These are phyloP conservation scores for Lerema accius DNA, from an alignment of 1,140 invertebrate species.

Conservation along the genomic window DNA sequence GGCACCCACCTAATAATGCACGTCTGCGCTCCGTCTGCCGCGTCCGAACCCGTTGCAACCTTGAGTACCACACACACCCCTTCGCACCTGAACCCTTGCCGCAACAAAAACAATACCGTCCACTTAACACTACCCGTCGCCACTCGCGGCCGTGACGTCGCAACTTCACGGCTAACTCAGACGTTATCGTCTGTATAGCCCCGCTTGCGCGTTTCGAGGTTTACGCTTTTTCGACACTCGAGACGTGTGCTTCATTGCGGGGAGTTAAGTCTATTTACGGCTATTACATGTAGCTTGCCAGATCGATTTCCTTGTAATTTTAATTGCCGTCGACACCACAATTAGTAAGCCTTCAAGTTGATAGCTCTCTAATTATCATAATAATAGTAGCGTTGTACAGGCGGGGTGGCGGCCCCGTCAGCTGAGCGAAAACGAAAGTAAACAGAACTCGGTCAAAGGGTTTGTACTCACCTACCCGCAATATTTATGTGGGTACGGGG, in stretches of 20 bases:
- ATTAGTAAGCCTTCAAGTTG: slow-evolving; percentile 63
- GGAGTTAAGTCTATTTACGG: not conserved
- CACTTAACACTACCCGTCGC: slow-evolving; percentile 21
- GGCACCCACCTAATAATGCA: slow-evolving; percentile 83
- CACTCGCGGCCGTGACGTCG: slow-evolving; percentile 20
- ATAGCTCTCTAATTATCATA: slow-evolving; percentile 80
- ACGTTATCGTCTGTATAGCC: not conserved
- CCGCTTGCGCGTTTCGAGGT: slow-evolving; percentile 3
- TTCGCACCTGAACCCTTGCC: slow-evolving; percentile 46
- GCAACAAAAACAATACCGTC: slow-evolving; percentile 40
- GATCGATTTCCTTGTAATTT: slow-evolving; percentile 29
- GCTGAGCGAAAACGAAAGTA: slow-evolving; percentile 84
- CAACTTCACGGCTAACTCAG: slow-evolving; percentile 33
- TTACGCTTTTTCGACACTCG: slow-evolving; percentile 20
- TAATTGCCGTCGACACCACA: slow-evolving; percentile 35
- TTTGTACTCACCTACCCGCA: slow-evolving; percentile 82
- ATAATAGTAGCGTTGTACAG: slow-evolving; percentile 75
- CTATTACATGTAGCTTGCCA: not conserved
- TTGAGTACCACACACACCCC: slow-evolving; percentile 66
- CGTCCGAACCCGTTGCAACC: slow-evolving; percentile 78
- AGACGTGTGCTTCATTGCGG: slow-evolving; percentile 9
- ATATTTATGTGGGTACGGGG: slow-evolving; percentile 81
- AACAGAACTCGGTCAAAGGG: slow-evolving; percentile 84
- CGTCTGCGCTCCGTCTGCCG: slow-evolving; percentile 81
- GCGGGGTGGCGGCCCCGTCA: slow-evolving; percentile 75